Conservation (phyloP, 2,113 vertebrate species). For the Periophthalmodon schlosseri region DNA sequence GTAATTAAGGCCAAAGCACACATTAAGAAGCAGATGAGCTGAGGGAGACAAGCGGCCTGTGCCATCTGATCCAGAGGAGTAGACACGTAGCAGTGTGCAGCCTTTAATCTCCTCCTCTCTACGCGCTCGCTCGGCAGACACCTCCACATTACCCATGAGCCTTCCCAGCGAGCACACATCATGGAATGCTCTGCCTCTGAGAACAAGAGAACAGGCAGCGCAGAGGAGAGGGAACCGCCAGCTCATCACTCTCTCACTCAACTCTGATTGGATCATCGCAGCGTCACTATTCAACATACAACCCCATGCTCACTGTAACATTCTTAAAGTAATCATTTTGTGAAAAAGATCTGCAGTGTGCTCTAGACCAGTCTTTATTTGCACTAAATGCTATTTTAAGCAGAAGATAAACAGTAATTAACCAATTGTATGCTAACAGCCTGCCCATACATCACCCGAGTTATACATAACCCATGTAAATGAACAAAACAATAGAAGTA, state of each 20-base stretch:
- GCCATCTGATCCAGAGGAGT: constrained; percentile 65
- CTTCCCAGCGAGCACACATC: constrained; percentile 42
- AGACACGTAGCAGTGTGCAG: constrained; percentile 72
- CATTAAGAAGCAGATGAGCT: constrained; percentile 66
- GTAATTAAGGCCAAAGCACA: constrained; percentile 67
- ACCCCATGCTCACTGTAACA: neutral
- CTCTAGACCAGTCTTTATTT: constrained; percentile 2
- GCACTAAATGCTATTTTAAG: neutral
- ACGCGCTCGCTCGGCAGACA: constrained; percentile 33
- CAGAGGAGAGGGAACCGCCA: constrained; percentile 55
- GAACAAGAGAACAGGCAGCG: constrained; percentile 42
- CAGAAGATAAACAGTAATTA: neutral
- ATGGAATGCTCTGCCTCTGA: constrained; percentile 68
- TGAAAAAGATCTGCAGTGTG: neutral
- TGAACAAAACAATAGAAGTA: neutral
- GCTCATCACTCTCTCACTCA: constrained; percentile 64
- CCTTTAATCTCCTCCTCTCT: constrained; percentile 64
- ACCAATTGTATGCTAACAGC: neutral
- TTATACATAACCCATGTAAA: neutral
- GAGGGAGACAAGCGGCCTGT: constrained; percentile 56
- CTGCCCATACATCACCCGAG: neutral
- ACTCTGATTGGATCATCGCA: constrained; percentile 27
- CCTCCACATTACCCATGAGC: constrained; percentile 72
- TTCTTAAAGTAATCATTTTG: neutral
- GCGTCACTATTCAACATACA: constrained; percentile 13